Base-by-base conservation (phyloP, 2,113 vertebrate species). In the Eulemur macaco region DNA sequence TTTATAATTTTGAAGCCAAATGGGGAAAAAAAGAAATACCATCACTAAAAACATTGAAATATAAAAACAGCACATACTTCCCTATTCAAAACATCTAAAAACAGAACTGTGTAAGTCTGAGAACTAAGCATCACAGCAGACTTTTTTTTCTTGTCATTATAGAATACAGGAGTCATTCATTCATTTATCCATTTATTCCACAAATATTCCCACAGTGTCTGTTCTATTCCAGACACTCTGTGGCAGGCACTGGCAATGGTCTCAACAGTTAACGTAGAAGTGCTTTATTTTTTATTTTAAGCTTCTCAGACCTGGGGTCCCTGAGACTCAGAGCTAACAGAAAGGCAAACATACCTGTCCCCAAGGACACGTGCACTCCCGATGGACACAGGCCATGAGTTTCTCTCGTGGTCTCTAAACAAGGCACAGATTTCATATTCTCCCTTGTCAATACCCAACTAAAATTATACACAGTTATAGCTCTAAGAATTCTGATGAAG, bases 221-320 rank as follows among this genome's bases (percentile, higher is more conserved):
- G 34, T 69, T 92, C 52, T n/a, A 10, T 29, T 66, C 17, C 7
- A 89, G 50, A 12, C n/a, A 78, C 14, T 23, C 27, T n/a, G 12
- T 66, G 37, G 45, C 27, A 86, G 34, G n/a, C 25, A 31, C 1
- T n/a, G 68, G 45, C 10, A 6, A 15, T 64, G 8, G 37, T 82
- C 52, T 71, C 84, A 34, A 0, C 15, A 77, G 85, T 71, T 76
- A 60, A 7, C 76, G 77, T 71, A 81, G 12, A 78, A 64, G 45
- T 8, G 58, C 60, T 92, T 89, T 25, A 37, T 60, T 88, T 86
- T 58, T 81, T 91, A 69, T 94, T 89, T 52, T 18, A 80, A 91
- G 82, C 15, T 86, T 60, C 63, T 89, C 68, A 66, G 80, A 56
- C 27, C 37, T 74, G 45, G 42, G 21, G 10, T 74, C 58, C 64